Conservation (phyloP, 2,797 vertebrate genomes). For the Pempheris klunzingeri region DNA sequence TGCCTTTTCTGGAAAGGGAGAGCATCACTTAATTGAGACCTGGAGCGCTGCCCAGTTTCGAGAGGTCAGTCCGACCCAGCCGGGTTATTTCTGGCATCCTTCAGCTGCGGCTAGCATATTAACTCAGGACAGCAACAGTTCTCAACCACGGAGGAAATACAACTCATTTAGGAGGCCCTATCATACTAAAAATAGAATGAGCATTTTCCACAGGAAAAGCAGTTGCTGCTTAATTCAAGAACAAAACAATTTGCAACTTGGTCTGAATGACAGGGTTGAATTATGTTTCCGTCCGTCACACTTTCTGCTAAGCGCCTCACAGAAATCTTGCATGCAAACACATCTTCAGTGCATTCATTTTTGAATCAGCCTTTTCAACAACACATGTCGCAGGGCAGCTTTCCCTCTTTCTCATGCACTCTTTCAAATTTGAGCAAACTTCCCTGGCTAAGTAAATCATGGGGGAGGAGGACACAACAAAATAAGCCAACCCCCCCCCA, state of each 20-base stretch:
- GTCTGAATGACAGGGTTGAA: constrained; percentile 14
- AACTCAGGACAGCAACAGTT: constrained; percentile 57
- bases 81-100: constrained; percentile 75
- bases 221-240: constrained; percentile 32
- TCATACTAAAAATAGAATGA: constrained; percentile 53
- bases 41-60: constrained; percentile 74
- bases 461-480: constrained; percentile 64
- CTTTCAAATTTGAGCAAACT: constrained; percentile 40
- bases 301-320: constrained; percentile 9
- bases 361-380: constrained; percentile 12
- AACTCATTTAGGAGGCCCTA: constrained; percentile 53
- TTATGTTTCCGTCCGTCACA: constrained; percentile 21
- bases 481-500: constrained; percentile 65
- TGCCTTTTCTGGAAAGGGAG: constrained; percentile 75
- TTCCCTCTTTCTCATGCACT: constrained; percentile 6
- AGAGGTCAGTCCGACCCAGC: constrained; percentile 76
- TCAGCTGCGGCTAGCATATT: constrained; percentile 55
- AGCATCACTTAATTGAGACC: constrained; percentile 75
- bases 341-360: background rate
- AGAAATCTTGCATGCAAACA: constrained; percentile 8
- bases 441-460: constrained; percentile 60
- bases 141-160: constrained; percentile 59
- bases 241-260: constrained; percentile 34
- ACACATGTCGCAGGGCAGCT: constrained; percentile 14
- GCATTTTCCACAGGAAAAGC: constrained; percentile 54